These are phyloP conservation scores for Aplysina aerophoba DNA, from an alignment of 37 sponge, comb jelly and placozoan genomes.

Conservation along the genomic window DNA sequence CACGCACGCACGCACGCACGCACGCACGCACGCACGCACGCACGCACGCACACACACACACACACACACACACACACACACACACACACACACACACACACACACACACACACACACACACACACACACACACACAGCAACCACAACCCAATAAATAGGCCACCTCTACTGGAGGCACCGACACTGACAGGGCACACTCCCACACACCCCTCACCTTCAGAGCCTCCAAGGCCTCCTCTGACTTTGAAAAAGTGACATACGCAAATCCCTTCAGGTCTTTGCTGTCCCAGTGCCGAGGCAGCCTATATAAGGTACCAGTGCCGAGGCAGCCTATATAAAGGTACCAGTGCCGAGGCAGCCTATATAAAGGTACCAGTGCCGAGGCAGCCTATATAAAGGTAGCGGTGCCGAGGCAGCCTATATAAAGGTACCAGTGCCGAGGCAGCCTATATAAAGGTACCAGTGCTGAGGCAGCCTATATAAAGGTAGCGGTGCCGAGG, in stretches of 20 bases:
- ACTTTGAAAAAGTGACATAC: not conserved
- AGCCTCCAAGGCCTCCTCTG: not conserved
- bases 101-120: too few relatives aligned
- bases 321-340: not conserved
- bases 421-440: not conserved
- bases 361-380: not conserved
- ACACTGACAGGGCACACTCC: too few relatives aligned
- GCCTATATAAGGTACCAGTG: not conserved
- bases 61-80: too few relatives aligned
- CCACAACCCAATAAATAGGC: too few relatives aligned
- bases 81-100: too few relatives aligned
- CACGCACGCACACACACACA: too few relatives aligned
- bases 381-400: not conserved
- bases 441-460: not conserved
- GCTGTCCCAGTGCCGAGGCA: not conserved
- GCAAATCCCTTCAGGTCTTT: conserved; percentile 11
- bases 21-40: too few relatives aligned
- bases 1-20: too few relatives aligned
- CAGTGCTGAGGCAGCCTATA: not conserved
- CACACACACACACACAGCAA: too few relatives aligned
- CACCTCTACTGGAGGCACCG: too few relatives aligned
- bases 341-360: not conserved
- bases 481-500: not conserved
- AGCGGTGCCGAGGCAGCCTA: not conserved
- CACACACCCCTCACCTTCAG: conserved; percentile 18